Conservation (phyloP, 2,888 invertebrate species). For the Acholoe squamosa region DNA sequence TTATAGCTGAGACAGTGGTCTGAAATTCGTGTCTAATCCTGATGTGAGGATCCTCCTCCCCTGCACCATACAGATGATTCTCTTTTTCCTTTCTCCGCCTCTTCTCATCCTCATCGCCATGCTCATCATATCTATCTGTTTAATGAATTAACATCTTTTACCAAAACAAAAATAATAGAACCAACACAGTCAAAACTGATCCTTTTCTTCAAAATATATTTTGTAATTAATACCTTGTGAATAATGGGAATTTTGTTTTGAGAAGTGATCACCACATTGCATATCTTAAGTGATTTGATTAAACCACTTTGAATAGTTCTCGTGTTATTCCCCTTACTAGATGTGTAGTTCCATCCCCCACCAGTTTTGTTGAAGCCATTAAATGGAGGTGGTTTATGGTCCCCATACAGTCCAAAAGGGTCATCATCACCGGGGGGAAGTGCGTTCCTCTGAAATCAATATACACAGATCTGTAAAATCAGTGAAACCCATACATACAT, state of each 20-base stretch:
- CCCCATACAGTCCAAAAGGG: not conserved
- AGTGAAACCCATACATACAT: no score
- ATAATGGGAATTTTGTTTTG: no score
- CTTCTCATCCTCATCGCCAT: not conserved
- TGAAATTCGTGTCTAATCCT: not conserved
- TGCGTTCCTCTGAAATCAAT: not conserved
- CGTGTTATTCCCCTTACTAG: not conserved
- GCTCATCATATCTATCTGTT: not conserved
- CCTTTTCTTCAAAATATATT: no score
- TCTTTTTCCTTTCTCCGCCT: not conserved
- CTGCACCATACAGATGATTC: not conserved
- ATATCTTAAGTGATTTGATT: no score
- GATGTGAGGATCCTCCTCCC: not conserved
- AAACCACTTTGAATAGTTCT: no score
- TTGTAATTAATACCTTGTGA: no score
- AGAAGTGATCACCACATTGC: no score
- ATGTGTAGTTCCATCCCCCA: not conserved
- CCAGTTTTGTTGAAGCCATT: not conserved
- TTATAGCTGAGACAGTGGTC: not conserved
- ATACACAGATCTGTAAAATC: no score
- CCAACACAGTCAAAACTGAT: no score
- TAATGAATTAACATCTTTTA: no score
- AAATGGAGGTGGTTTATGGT: not conserved
- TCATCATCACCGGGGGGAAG: not conserved
- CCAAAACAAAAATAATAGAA: no score